Evolutionary conservation across 2,888 invertebrate species (phyloP), one percentile per base, ranked within the genome.

Genomic region (Aspidapion aeneum): DNA sequence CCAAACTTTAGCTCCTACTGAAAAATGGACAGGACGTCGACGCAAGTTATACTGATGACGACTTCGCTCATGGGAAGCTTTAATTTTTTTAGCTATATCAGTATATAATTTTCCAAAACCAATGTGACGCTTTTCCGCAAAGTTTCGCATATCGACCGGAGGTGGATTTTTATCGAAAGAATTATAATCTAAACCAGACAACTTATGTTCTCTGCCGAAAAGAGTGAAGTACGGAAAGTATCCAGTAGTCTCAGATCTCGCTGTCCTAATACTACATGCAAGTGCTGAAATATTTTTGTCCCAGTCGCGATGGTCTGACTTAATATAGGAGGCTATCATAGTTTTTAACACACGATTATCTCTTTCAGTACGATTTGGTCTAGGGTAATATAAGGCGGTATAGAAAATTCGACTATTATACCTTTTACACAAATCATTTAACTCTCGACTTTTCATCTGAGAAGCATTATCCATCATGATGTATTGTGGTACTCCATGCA

Each of bases 281-380:
- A 60, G 17, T 5, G 3, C 52, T 7, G 18, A 18, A 52, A 9
- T 17, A 52, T 52, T 18, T 52, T 9, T 5, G n/a, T 52, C 52
- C 52, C 52, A 52, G 3, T 17, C 19, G 3, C 52, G 17, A n/a
- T 52, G 52, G 17, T 52, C 52, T 5, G 61, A 60, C 1, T 35
- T 54, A 12, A 73, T 61, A 58, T 69, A 75, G 0, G 71, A 66
- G 2, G 62, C 17, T 20, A 71, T 55, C 50, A 68, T 66, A 18
- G 68, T 71, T 49, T 68, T 66, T 18, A 71, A 52, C 1, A 69
- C 66, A 18, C 68, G 58, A 63, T 65, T 68, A 1, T 51, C 54
- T n/a, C 64, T 55, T 54, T 71, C 69, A n/a, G 65, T 63, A 1
- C 63, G 66, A 52, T 71, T 71, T 1, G 55, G 58, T 48, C 69